Base-by-base conservation (phyloP, 2,888 invertebrate genomes). In the Apoda limacodes region DNA sequence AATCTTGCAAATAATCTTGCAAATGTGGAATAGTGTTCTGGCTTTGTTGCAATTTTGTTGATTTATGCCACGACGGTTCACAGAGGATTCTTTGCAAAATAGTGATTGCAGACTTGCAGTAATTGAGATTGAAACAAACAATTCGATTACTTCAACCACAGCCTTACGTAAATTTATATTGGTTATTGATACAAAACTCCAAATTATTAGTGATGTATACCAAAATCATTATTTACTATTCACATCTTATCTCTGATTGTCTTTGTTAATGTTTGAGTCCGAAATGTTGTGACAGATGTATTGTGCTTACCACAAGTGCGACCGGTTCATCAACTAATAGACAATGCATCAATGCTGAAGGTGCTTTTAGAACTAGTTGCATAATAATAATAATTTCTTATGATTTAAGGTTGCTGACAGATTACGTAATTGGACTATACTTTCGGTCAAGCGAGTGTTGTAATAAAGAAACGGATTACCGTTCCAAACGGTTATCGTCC, bases 1-100 rank as follows among this genome's bases (percentile, higher is more conserved):
- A n/a, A n/a, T n/a, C n/a, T n/a, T n/a, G n/a, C n/a, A n/a, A n/a
- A n/a, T n/a, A n/a, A n/a, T n/a, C n/a, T n/a, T n/a, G n/a, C n/a
- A n/a, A n/a, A n/a, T n/a, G n/a, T n/a, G n/a, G n/a, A n/a, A n/a
- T n/a, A n/a, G n/a, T n/a, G n/a, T n/a, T n/a, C n/a, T n/a, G n/a
- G n/a, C n/a, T n/a, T n/a, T n/a, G n/a, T n/a, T n/a, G n/a, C n/a
- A n/a, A n/a, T n/a, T n/a, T n/a, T n/a, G n/a, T n/a, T n/a, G n/a
- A n/a, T n/a, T n/a, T n/a, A 68, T 67, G 62, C 48, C 52, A 50
- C 46, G 47, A 53, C 55, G 48, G 56, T 50, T 60, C 57, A 44
- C 42, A 46, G 48, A 43, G 54, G 49, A 43, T 46, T 52, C 44
- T 45, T 47, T n/a, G n/a, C n/a, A n/a, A n/a, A n/a, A n/a, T n/a